phyloP scores from a whole-genome alignment of 2,888 invertebrate genomes.

The Zygogramma bicolorata region DNA sequence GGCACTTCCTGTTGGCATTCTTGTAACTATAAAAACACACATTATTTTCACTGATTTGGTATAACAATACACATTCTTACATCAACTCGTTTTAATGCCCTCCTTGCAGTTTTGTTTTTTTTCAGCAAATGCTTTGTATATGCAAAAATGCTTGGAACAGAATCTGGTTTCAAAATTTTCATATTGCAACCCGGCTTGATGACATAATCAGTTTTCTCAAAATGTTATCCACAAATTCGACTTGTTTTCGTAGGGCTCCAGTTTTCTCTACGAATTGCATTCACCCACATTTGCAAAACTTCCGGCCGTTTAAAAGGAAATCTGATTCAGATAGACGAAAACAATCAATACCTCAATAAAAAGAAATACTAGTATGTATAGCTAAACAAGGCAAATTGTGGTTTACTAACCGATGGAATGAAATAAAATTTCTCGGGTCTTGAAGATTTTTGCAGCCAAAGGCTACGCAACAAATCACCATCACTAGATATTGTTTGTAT shows the following conservation, averaged over 20 bases:
- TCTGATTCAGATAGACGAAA: neutral
- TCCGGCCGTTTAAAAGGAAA: neutral
- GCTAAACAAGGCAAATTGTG: too few relatives aligned
- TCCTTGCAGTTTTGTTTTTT: neutral
- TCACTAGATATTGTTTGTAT: neutral
- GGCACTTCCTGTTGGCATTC: too few relatives aligned
- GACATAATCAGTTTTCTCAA: neutral
- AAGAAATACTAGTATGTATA: too few relatives aligned
- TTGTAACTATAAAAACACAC: neutral
- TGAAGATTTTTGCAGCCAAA: neutral
- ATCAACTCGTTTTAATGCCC: neutral
- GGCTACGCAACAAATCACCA: neutral
- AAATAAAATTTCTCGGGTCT: neutral
- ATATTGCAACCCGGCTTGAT: too few relatives aligned
- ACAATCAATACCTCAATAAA: neutral
- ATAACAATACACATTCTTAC: neutral
- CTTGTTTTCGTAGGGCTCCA: too few relatives aligned
- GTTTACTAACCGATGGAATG: neutral
- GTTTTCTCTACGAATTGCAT: neutral
- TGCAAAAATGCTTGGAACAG: conserved; percentile 1
- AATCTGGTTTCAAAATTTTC: neutral
- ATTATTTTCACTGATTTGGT: neutral
- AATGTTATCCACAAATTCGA: neutral
- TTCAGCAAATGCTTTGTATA: conserved; percentile 11
- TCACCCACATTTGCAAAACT: neutral